Evolutionary conservation across 2,113 vertebrate genomes (phyloP), one percentile per base, ranked within the genome.

Genomic region (Ptilonorhynchus violaceus): DNA sequence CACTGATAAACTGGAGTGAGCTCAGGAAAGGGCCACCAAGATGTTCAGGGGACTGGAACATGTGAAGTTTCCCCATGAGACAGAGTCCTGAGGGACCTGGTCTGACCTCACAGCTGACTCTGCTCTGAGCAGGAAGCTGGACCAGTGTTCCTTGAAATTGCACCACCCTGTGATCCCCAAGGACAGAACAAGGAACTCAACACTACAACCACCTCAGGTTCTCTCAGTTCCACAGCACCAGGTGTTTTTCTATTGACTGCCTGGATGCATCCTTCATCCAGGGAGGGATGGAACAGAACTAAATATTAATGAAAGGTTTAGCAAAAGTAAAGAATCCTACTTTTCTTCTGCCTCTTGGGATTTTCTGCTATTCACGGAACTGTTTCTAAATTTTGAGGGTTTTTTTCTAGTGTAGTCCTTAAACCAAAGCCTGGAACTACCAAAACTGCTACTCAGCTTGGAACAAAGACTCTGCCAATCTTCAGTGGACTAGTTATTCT

Each of bases 51-150:
- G 44, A 59, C 25, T 53, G 13, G 9, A 59, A 18, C 17, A 15
- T 1, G 3, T 31, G n/a, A 69, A 15, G 15, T 64, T 68, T n/a
- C 18, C 35, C 47, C 24, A 41, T 0, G 2, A 31, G 23, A 37
- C 17, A n/a, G 50, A 59, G 35, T 28, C 37, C 49, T 24, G 22
- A 25, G 11, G 20, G 44, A 52, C 42, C 28, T 8, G 41, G 42
- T 49, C n/a, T 46, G 74, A 58, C 19, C 50, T 64, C n/a, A 10
- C 18, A 76, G n/a, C 56, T 31, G 44, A 39, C n/a, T 49, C 27
- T 39, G 74, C n/a, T 39, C 56, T 39, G 44, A 49, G 44, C 56
- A 76, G 56, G 44, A 49, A 30, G 42, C 27, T 47, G 53, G 33
- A 70, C 37, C 15, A 16, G 8, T 3, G 21, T 31, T 42, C 55